Evolutionary conservation across 1,140 invertebrate genomes (phyloP), one percentile per base, ranked within the genome.

Genomic region (Chelonus insularis): DNA sequence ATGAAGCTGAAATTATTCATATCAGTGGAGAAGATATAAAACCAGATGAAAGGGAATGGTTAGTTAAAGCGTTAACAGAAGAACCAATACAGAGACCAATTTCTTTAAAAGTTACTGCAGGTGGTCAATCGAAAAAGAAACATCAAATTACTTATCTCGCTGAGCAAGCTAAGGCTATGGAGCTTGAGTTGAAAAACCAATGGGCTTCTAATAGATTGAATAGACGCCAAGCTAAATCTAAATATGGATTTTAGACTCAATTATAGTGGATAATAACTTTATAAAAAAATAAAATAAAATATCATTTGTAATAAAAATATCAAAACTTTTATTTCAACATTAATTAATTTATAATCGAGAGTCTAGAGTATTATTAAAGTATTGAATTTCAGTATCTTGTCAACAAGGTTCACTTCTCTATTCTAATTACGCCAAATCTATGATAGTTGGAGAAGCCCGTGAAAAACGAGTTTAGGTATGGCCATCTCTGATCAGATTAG

Each of bases 101-200:
- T 3, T 80, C 78, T 23, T 67, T 77, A 29, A 60, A 67, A 41
- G 55, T 71, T 39, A 78, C 79, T 32, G 71, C 79, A 4, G 73
- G 73, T 56, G 71, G 76, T 3, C 74, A 75, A 11, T 80, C 77
- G 1, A 82, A 81, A 21, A 81, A 80, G 63, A 97, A 97, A 80
- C 95, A 98, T 85, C 96, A 98, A 82, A 98, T 98, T 66, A 97
- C 94, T 2, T 97, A 97, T 79, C 84, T 97, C 57, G 95, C 95
- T 6, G 91, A 93, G 77, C 93, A 94, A 86, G 94, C 94, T 16
- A 97, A 97, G 80, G 93, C 92, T 41, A 92, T 95, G 82, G 95
- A 98, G 79, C 80, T 94, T 63, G 94, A 96, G 75, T 78, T 98
- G 9, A 93, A 97, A 77, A 96, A 95, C 76, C 90, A 94, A 78